Conservation (phyloP, 1,140 invertebrate genomes). For the Penaeus vannamei region DNA sequence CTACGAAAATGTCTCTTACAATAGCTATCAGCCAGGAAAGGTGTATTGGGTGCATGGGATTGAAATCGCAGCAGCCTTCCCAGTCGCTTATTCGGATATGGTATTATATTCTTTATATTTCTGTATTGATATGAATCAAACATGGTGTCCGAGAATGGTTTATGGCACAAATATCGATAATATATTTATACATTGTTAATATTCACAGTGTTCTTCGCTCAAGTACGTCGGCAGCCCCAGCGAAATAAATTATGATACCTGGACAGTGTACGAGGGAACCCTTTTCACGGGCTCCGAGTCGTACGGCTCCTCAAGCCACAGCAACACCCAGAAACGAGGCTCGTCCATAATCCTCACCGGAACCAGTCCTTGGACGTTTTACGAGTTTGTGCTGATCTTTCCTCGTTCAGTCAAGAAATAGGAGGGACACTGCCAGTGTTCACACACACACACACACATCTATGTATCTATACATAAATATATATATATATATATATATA, state of each 20-base stretch:
- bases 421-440: too few relatives aligned
- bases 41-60: conserved; percentile 65
- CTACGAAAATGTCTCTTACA: conserved; percentile 67
- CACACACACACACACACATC: neutral
- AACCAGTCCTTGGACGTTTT: conserved; percentile 55
- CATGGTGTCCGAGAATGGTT: too few relatives aligned
- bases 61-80: conserved; percentile 63
- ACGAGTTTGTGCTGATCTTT: too few relatives aligned
- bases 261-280: conserved; percentile 66
- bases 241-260: conserved; percentile 64
- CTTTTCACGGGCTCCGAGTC: conserved; percentile 67
- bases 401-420: too few relatives aligned
- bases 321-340: conserved; percentile 3
- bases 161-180: too few relatives aligned
- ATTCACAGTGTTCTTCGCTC: too few relatives aligned
- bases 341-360: conserved; percentile 59
- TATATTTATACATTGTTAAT: too few relatives aligned
- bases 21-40: conserved; percentile 26
- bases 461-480: neutral
- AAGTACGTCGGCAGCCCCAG: conserved; percentile 58
- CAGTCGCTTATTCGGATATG: conserved; percentile 31
- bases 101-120: too few relatives aligned
- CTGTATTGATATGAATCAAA: too few relatives aligned
- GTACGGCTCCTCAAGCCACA: conserved; percentile 27
- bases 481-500: too few relatives aligned